phyloP scores from a whole-genome alignment of 2,888 invertebrate species.

The Bellardia pandia region DNA sequence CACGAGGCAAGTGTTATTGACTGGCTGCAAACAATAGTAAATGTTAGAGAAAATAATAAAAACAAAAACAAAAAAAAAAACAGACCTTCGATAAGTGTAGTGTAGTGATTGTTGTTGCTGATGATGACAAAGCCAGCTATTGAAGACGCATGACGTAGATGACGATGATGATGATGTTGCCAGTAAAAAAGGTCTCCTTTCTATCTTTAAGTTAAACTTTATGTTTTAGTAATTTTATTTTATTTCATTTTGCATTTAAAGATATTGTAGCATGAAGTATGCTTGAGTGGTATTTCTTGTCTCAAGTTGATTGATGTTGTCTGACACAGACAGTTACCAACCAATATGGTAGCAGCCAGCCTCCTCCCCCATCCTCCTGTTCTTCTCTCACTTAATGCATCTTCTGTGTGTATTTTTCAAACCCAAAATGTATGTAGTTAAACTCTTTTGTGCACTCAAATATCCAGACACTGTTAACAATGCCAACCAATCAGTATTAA shows the following conservation, averaged over 20 bases:
- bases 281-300: conserved; percentile 77
- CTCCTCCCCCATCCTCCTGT: no score
- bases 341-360: background rate
- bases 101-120: background rate
- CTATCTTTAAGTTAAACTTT: conserved; percentile 53
- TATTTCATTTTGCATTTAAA: conserved; percentile 42
- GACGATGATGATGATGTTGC: conserved; percentile 38
- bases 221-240: conserved; percentile 15
- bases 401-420: background rate
- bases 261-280: conserved; percentile 65
- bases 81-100: conserved; percentile 39
- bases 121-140: conserved; percentile 27
- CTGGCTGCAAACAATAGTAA: conserved; percentile 62
- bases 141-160: conserved; percentile 10
- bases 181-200: conserved; percentile 18
- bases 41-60: background rate
- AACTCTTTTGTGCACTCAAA: background rate
- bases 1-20: conserved; percentile 70
- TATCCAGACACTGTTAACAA: conserved; percentile 22
- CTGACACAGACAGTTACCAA: conserved; percentile 71
- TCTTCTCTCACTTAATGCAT: background rate
- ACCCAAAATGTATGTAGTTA: conserved; percentile 6
- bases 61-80: background rate
- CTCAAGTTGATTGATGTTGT: conserved; percentile 82
- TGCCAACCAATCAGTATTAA: conserved; percentile 24